phyloP scores from a whole-genome alignment of 1,140 invertebrate genomes.

The Scaptomyza montana region DNA sequence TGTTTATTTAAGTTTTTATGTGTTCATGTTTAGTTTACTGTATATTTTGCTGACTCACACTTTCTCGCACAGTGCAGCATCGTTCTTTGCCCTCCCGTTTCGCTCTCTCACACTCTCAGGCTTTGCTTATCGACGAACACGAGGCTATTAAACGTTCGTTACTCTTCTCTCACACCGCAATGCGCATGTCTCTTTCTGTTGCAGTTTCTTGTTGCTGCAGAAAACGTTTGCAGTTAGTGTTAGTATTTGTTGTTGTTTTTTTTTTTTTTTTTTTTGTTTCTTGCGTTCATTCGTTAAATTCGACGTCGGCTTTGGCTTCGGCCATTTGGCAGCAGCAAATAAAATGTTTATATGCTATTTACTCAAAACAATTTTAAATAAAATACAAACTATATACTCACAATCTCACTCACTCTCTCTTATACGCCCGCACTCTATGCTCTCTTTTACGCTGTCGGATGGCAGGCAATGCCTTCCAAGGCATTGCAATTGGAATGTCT shows the following conservation, averaged over 20 bases:
- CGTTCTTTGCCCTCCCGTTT: conserved; percentile 35
- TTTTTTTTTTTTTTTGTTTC: conserved; percentile 36
- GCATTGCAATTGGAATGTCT: conserved; percentile 76
- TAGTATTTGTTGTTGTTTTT: conserved; percentile 32
- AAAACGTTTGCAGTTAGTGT: conserved; percentile 35
- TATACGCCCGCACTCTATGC: conserved; percentile 10
- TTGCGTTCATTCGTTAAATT: conserved; percentile 57
- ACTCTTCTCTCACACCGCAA: conserved; percentile 26
- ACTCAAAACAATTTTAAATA: conserved; percentile 82
- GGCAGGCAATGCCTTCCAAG: conserved; percentile 58
- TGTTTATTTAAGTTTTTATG: conserved; percentile 83
- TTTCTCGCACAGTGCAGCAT: conserved; percentile 22
- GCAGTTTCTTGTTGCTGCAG: conserved; percentile 52
- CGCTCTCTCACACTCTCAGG: conserved; percentile 20
- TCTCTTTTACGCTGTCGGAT: conserved; percentile 24
- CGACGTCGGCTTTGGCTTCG: conserved; percentile 7
- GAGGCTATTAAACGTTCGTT: conserved; percentile 13
- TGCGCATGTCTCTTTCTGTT: conserved; percentile 64
- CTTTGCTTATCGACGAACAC: conserved; percentile 1
- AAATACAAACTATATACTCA: conserved; percentile 63
- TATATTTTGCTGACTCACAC: conserved; percentile 68
- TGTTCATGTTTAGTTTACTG: conserved; percentile 81
- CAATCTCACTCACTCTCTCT: conserved; percentile 12
- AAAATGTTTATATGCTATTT: conserved; percentile 83
- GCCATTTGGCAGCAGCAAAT: conserved; percentile 77